Percentiles rank a stretch among this genome's conserved stretches.
These are phyloP conservation scores for Zosterops lateralis DNA, from an alignment of 2,113 vertebrate species.

Conservation along the genomic window DNA sequence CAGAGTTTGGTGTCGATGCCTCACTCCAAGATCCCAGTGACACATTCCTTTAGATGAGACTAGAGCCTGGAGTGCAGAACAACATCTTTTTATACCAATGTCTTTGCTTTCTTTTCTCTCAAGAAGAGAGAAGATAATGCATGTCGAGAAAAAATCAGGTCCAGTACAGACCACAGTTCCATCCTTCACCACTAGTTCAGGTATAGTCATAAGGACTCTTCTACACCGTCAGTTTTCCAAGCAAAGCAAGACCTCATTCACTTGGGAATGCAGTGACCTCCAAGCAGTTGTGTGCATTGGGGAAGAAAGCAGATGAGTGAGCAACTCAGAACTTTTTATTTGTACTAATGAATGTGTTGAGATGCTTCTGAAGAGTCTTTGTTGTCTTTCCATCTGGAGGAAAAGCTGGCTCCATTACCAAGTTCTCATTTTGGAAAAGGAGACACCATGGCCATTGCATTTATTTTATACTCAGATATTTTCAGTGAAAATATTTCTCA, in stretches of 20 bases:
- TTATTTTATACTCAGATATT: neutral
- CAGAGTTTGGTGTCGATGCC: neutral
- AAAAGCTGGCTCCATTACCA: neutral
- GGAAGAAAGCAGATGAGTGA: neutral
- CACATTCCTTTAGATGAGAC: neutral
- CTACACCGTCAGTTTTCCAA: neutral
- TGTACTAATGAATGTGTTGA: neutral
- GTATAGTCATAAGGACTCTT: neutral
- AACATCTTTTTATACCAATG: neutral
- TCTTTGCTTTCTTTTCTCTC: neutral
- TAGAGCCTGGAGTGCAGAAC: neutral
- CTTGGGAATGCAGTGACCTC: neutral
- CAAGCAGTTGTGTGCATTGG: neutral
- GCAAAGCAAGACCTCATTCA: neutral
- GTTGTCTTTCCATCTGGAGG: neutral
- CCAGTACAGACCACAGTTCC: neutral
- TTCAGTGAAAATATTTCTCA: neutral
- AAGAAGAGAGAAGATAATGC: neutral
- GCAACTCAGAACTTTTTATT: neutral
- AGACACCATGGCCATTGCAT: neutral
- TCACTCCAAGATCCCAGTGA: neutral
- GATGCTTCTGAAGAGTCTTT: neutral
- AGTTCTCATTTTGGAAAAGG: neutral
- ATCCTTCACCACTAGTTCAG: neutral
- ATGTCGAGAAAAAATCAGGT: neutral